phyloP scores from a whole-genome alignment of 2,888 invertebrate species.

The Copidosoma aretas region DNA sequence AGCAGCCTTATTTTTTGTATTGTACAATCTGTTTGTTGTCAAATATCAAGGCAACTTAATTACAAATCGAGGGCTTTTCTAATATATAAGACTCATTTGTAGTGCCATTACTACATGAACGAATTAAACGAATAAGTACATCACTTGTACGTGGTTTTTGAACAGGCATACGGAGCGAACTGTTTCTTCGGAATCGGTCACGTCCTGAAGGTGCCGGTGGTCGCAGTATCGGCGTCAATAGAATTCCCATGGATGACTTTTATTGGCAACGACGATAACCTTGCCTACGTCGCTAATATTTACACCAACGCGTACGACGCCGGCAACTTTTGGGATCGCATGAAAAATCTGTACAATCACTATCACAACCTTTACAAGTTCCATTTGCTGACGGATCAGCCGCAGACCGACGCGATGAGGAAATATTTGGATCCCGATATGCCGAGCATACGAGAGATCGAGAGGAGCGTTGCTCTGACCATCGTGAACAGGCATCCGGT shows the following conservation, averaged over 20 bases:
- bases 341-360: slow-evolving; percentile 30
- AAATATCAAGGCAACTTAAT: too few species aligned
- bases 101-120: not conserved
- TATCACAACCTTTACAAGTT: slow-evolving; percentile 20
- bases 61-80: too few species aligned
- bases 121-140: not conserved
- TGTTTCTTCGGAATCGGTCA: slow-evolving; percentile 42
- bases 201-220: slow-evolving; percentile 38
- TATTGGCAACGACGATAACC: slow-evolving; percentile 39
- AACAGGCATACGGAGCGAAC: slow-evolving; percentile 31
- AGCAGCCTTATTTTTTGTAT: too few species aligned
- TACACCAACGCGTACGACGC: not conserved
- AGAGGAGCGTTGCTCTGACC: slow-evolving; percentile 38
- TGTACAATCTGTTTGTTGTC: too few species aligned
- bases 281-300: slow-evolving; percentile 35
- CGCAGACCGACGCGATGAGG: slow-evolving; percentile 42
- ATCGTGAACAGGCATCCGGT: slow-evolving; percentile 41
- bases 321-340: slow-evolving; percentile 38
- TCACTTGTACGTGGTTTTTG: not conserved
- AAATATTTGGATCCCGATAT: slow-evolving; percentile 43
- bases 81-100: too few species aligned
- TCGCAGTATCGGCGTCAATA: slow-evolving; percentile 27
- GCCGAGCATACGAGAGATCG: slow-evolving; percentile 41
- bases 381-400: slow-evolving; percentile 30
- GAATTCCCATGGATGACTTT: slow-evolving; percentile 38